Base-by-base conservation (phyloP, 2,113 vertebrate species). In the Protomyctophum bolini region DNA sequence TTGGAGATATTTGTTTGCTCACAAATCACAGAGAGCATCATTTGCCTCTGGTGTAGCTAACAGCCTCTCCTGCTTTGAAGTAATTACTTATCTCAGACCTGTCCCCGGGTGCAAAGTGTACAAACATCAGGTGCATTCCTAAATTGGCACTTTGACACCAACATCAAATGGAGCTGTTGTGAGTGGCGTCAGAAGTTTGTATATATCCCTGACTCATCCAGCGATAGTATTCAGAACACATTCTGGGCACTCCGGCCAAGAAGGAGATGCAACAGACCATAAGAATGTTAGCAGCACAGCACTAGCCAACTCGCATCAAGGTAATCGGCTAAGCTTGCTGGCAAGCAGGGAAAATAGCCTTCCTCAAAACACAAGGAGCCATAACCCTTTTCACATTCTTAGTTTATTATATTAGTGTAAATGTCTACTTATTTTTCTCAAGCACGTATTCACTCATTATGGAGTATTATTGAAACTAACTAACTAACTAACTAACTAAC, bases 51-150 rank as follows among this genome's bases (percentile, higher is more conserved):
- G 67, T 75, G 51, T 33, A 58, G 73, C 67, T 72, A 73, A 87
- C 77, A 80, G 76, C 66, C 9, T 67, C 9, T 67, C 79, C 75
- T 73, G 74, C 72, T 77, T 45, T 83, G 68, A 73, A 75, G 82
- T 89, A 85, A 86, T 89, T 85, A 82, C 86, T 86, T 85, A 80
- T 65, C 81, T 78, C 82, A 82, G 87, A 89, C 80, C 73, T 79
- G 72, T 83, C 84, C 73, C 55, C 66, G 71, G 77, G 79, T 83
- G 80, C 72, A 79, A 71, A 89, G 72, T 68, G 64, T 83, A 76
- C 78, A 76, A 79, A 82, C 68, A 46, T 73, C 77, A 74, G 80
- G 65, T 66, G 8, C 74, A 77, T 81, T 82, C 76, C 70, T 68
- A 75, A 55, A 67, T 58, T 59, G 81, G 71, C 77, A 51, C 63